Evolutionary conservation across 1,140 invertebrate species (phyloP), one percentile per base, ranked within the genome.

Genomic region (Drosophila sulfurigaster): DNA sequence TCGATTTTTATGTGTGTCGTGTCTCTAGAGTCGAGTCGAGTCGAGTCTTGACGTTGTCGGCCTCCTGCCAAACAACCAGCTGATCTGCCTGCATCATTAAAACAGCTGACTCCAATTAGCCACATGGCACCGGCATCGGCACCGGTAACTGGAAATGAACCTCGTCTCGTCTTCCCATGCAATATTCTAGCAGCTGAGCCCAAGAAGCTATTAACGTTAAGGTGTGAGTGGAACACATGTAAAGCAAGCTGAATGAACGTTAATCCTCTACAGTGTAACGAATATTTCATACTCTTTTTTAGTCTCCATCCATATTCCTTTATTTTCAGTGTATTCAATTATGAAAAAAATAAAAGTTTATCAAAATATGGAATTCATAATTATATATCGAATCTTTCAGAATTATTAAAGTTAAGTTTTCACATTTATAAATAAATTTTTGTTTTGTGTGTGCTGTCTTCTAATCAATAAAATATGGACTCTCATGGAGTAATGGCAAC

Each of bases 81-180:
- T 88, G 83, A 88, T 87, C 68, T 57, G 15, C 35, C 20, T 41
- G 78, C 54, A 49, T 63, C 58, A 74, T 79, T 74, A 81, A 82
- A 88, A 89, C 85, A 89, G 85, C 85, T 89, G 85, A 89, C 85
- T 89, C 71, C 81, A 89, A 89, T 88, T 89, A 89, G 69, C 81
- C 86, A 89, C 75, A 85, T 89, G 85, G 78, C 69, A 85, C 60
- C 66, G 63, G 67, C 59, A 11, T 71, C 41, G 43, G 15, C 52
- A 20, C 30, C 41, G 8, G 57, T 20, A 59, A 59, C 38, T 59
- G 35, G 57, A 41, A 51, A 45, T 32, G 10, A 48, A 70, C 71
- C 45, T 71, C 60, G 28, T 35, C 16, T 38, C 62, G 54, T 52
- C 64, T 46, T 72, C 46, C 35, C 63, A 60, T 57, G 41, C 63